phyloP scores from a whole-genome alignment of 1,140 invertebrate genomes.

The Chironomus striatipennis region DNA sequence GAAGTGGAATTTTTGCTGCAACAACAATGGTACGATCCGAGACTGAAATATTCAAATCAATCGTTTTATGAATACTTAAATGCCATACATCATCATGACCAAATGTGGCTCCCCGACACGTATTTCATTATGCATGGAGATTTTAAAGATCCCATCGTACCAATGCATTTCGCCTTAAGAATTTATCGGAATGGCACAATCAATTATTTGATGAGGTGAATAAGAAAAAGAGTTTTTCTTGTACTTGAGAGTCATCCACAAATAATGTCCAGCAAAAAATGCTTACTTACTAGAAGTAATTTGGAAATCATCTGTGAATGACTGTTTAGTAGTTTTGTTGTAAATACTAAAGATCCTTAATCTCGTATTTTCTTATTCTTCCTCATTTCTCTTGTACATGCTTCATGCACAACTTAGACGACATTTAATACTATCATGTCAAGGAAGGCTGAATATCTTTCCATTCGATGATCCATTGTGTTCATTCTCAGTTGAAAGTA shows the following conservation, averaged over 20 bases:
- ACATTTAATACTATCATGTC: constrained; percentile 84
- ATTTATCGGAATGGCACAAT: constrained; percentile 88
- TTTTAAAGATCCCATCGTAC: constrained; percentile 84
- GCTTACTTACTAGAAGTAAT: too few species aligned
- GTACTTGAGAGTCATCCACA: background rate
- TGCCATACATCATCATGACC: constrained; percentile 80
- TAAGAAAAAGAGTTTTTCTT: constrained; percentile 25
- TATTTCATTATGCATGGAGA: constrained; percentile 94
- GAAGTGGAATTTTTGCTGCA: constrained; percentile 87
- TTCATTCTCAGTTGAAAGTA: constrained; percentile 90
- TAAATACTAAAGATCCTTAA: constrained; percentile 26
- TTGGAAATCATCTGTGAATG: background rate
- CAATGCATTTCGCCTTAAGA: constrained; percentile 79
- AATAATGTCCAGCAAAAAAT: too few species aligned
- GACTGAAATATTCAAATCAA: constrained; percentile 74
- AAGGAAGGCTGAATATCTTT: constrained; percentile 87
- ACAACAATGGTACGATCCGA: constrained; percentile 83
- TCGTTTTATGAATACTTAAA: constrained; percentile 78
- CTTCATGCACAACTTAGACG: constrained; percentile 44
- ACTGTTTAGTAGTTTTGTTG: background rate
- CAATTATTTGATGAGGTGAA: constrained; percentile 81
- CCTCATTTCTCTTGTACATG: constrained; percentile 24
- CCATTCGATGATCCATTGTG: constrained; percentile 91
- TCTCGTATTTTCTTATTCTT: constrained; percentile 32
- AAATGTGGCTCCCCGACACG: constrained; percentile 86